These are phyloP conservation scores for Molossus alvarezi DNA, from an alignment of 2,797 vertebrate genomes.

Conservation along the genomic window DNA sequence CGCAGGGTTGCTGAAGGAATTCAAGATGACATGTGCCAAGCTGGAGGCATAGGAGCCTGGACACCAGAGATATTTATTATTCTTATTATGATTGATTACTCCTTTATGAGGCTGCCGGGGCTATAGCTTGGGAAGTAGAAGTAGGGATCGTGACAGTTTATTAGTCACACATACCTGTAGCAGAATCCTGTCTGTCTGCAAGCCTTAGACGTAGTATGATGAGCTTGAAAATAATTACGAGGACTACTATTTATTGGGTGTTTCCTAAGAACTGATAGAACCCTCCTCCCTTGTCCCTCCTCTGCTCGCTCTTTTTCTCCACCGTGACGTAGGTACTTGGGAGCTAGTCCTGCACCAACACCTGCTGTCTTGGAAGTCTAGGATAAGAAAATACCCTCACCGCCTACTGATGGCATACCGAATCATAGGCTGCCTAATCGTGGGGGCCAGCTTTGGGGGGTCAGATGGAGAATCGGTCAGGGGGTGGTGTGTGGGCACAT, in stretches of 20 bases:
- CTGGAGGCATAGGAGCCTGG: background rate
- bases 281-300: accelerated
- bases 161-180: background rate
- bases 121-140: background rate
- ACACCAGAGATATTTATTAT: background rate
- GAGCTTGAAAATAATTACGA: background rate
- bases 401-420: too few species aligned
- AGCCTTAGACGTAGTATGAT: background rate
- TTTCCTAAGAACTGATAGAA: background rate
- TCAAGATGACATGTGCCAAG: background rate
- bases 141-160: background rate
- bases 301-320: background rate
- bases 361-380: background rate
- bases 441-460: background rate
- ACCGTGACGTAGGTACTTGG: background rate
- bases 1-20: background rate
- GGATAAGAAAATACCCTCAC: constrained; percentile 6
- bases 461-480: background rate
- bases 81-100: background rate
- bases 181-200: background rate
- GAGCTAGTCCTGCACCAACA: too few species aligned
- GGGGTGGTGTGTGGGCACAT: accelerated
- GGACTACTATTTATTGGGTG: too few species aligned
- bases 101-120: background rate
- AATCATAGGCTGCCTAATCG: background rate